A percentile compares a stretch with the other conserved stretches of the same genome.
Evolutionary conservation across 2,113 vertebrate species (phyloP).

Genomic region (Chiloscyllium plagiosum): DNA sequence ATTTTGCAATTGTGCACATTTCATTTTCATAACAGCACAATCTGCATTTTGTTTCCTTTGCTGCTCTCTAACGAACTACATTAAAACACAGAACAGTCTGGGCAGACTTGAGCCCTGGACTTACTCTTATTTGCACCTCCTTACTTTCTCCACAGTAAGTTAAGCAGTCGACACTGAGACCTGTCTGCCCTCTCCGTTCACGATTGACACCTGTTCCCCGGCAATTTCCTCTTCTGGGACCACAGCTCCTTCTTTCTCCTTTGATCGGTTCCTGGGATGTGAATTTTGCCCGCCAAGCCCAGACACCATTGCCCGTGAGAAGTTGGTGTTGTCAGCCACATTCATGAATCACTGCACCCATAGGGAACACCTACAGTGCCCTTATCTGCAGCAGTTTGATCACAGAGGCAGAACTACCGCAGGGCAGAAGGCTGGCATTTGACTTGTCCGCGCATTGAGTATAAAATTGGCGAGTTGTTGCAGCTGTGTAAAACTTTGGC

Average conservation of each 20-base stretch:
- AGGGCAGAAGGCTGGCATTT: too few species aligned
- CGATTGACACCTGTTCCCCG: background rate
- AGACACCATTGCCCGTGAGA: background rate
- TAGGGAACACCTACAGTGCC: too few species aligned
- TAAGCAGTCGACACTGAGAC: background rate
- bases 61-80: background rate
- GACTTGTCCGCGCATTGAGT: too few species aligned
- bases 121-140: background rate
- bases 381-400: too few species aligned
- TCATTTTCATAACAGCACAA: slow-evolving; percentile 13
- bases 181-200: background rate
- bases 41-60: slow-evolving; percentile 26
- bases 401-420: too few species aligned
- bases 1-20: slow-evolving; percentile 32
- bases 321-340: too few species aligned
- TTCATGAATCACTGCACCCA: background rate
- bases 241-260: background rate
- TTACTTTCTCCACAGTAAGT: background rate
- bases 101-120: too few species aligned
- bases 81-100: background rate
- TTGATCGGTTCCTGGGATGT: background rate
- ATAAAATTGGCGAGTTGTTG: too few species aligned
- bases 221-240: background rate
- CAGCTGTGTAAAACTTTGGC: too few species aligned
- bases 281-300: too few species aligned